Base-by-base conservation (phyloP, 2,113 vertebrate species). In the Hyla sarda region DNA sequence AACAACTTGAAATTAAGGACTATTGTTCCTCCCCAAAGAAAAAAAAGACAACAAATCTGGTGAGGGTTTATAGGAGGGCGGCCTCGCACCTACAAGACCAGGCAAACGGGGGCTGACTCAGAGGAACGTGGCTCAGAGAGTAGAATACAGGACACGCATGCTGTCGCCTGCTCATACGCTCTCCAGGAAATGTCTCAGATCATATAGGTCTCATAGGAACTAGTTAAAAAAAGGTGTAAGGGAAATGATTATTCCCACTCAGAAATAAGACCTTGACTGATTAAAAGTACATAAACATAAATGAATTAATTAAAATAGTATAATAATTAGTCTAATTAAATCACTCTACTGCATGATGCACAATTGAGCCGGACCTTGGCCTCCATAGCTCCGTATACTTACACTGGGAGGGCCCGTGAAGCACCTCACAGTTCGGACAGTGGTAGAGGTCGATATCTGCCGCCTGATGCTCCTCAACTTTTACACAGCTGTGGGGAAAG, bases 401-500 rank as follows among this genome's bases (percentile, higher is more conserved):
- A 99, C 98, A 99, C 90, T 98, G 91, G 91, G 97, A 99, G 92
- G 96, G 93, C 90, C 97, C 98, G 34, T 96, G 96, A 69, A 94
- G 89, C 76, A 95, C 89, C 73, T 97, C 96, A 92, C 98, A 99
- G 94, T 96, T 98, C 88, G 98, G 98, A 94, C 98, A 99, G 93
- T 99, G 97, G 91, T 99, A 99, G 3, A 99, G 94, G 87, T 99
- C 98, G 82, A 99, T 99, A 89, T 99, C 98, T 91, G 97, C 95
- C 60, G 98, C 98, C 93, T 99, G 96, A 89, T 99, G 98, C 89
- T 99, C 98, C 89, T 99, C 97, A 72, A 99, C 98, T 87, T 96
- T 95, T 88, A 99, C 98, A 28, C 98, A 99, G 93, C 98, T 99
- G 93, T 67, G 90, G 69, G 82, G 82, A 88, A 45, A 73, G 45